These are phyloP conservation scores for Atlantisia rogersi DNA, from an alignment of 2,113 vertebrate species.

Conservation along the genomic window DNA sequence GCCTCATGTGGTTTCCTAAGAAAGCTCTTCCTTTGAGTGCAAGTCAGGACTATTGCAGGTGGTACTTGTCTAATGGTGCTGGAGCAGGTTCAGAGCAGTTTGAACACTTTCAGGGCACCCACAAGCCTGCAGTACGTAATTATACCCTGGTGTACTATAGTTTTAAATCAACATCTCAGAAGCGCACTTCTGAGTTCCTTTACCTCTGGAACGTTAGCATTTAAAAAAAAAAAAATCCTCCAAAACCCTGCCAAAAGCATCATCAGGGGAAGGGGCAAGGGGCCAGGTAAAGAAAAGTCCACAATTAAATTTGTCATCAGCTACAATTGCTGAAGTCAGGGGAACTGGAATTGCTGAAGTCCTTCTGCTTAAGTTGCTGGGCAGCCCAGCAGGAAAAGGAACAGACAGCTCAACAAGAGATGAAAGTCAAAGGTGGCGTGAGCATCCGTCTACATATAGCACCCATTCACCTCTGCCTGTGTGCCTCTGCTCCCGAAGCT, in stretches of 20 bases:
- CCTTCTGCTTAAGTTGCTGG: not conserved
- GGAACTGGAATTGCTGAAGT: not conserved
- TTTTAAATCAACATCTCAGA: not conserved
- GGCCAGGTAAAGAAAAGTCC: not conserved
- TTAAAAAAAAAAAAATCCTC: not conserved
- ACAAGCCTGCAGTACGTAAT: not conserved
- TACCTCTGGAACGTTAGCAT: not conserved
- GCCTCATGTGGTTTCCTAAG: not conserved
- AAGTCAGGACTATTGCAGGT: not conserved
- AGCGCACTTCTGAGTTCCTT: rapidly evolving
- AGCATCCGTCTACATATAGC: not conserved
- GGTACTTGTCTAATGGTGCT: not conserved
- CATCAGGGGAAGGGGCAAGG: not conserved
- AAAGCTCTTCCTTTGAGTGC: not conserved
- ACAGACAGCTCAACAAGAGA: not conserved
- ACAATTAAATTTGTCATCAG: not conserved
- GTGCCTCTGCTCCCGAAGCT: rapidly evolving
- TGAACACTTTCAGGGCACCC: not conserved
- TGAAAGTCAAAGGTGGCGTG: not conserved
- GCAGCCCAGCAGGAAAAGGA: not conserved
- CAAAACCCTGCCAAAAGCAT: not conserved
- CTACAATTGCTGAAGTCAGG: not conserved
- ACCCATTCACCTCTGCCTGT: rapidly evolving
- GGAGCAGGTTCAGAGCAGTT: not conserved
- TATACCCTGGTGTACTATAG: not conserved